Evolutionary conservation across 30 jellyfish, hydroid and myxozoan species (phyloP), one percentile per base, ranked within the genome.

Genomic region (Pelagia noctiluca): DNA sequence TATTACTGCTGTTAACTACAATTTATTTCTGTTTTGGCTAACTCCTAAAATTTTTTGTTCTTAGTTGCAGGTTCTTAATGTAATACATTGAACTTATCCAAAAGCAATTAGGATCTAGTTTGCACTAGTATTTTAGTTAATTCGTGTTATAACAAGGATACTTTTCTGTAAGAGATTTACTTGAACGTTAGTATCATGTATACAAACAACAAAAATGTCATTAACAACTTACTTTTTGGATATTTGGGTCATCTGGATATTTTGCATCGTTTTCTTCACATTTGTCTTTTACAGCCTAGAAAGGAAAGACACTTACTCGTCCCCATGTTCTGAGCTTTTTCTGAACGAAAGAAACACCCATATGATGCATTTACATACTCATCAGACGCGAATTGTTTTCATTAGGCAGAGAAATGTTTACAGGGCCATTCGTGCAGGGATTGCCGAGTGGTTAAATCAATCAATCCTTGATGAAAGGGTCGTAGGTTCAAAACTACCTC

Each of bases 201-300:
- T 10, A 32, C 29, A 11, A 12, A 7, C 35, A 38, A 30, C 7
- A 5, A 16, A 29, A 42, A n/a, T 0, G 22, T 52, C 0, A 57
- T 54, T 50, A 19, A 52, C 2, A 5, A 5, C 79, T 82, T 60
- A 82, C 92, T 36, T 28, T 57, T 32, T 82, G 35, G 11, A 67
- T 68, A 22, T 68, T 82, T 23, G 50, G 71, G 63, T 52, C 68
- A 19, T 69, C 78, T 2, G 70, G 73, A 33, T 76, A 74, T 42
- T 71, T 71, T n/a, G n/a, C n/a, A 73, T 68, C 35, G 49, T 30
- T 68, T n/a, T 82, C 80, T 47, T 82, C 92, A 2, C 86, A 85
- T 35, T 68, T 70, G 23, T 71, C 24, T 70, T 82, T 69, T 8
- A 82, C 86, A 7, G 54, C 74, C 92, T 82, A 36, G 21, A 37